Conservation (phyloP, 1,140 invertebrate genomes). For the Kradibia gibbosae region DNA sequence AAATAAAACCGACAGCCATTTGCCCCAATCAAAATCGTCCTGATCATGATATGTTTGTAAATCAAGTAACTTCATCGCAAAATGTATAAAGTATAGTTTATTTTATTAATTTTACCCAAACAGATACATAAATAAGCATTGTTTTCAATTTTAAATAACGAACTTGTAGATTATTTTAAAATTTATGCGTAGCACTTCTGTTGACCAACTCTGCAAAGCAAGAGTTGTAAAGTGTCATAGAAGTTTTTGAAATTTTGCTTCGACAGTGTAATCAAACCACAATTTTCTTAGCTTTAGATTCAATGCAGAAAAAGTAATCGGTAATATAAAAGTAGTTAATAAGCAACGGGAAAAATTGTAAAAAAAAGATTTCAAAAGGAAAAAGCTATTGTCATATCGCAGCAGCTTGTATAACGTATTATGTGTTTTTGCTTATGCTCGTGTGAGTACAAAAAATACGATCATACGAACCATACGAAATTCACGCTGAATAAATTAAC, state of each 20-base stretch:
- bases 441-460: constrained; percentile 35
- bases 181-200: constrained; percentile 60
- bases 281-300: constrained; percentile 57
- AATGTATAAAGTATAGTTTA: constrained; percentile 61
- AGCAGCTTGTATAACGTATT: constrained; percentile 17
- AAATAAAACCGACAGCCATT: background rate
- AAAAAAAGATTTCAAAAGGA: background rate
- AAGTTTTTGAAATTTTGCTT: constrained; percentile 54
- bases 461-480: constrained; percentile 1
- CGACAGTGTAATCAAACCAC: constrained; percentile 53
- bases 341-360: background rate
- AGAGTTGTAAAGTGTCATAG: constrained; percentile 45
- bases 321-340: background rate
- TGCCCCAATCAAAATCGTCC: constrained; percentile 4
- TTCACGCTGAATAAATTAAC: constrained; percentile 22
- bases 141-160: constrained; percentile 56
- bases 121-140: constrained; percentile 51
- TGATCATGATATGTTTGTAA: constrained; percentile 15
- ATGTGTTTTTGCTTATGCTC: constrained; percentile 13
- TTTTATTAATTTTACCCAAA: constrained; percentile 58
- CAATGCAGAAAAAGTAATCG: constrained; percentile 30
- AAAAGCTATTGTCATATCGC: constrained; percentile 50
- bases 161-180: constrained; percentile 53
- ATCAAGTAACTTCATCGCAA: constrained; percentile 52
- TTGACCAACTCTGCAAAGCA: constrained; percentile 59